These are phyloP conservation scores for Corythornis madagascariensis DNA, from an alignment of 2,113 vertebrate genomes.

Conservation along the genomic window DNA sequence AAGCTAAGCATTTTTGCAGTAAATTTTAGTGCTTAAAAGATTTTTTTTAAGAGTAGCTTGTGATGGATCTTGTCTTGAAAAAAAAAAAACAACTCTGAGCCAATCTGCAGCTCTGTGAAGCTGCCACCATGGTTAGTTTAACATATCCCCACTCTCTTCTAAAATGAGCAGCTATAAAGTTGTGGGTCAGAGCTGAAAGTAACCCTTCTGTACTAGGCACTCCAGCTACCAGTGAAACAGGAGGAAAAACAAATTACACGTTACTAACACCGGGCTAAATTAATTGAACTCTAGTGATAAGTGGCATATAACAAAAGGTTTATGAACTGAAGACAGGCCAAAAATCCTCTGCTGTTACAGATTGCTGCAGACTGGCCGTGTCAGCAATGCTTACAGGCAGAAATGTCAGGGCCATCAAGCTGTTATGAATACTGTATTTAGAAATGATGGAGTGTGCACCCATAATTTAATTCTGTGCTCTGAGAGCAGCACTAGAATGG, in stretches of 20 bases:
- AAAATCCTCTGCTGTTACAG: not conserved
- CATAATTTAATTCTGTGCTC: not conserved
- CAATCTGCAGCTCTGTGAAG: not conserved
- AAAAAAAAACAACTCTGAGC: not conserved
- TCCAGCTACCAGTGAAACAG: not conserved
- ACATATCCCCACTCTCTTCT: not conserved
- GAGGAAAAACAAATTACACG: not conserved
- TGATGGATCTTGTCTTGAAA: not conserved
- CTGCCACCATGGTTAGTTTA: not conserved
- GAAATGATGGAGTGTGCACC: not conserved
- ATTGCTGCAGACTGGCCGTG: not conserved
- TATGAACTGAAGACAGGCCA: not conserved
- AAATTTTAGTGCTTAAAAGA: slow-evolving; percentile 12
- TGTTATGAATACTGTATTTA: not conserved
- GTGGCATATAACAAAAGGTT: not conserved
- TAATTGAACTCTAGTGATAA: not conserved
- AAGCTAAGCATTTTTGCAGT: not conserved
- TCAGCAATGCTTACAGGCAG: not conserved
- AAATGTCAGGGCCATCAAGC: not conserved
- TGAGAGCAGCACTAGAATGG: not conserved
- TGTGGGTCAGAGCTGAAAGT: not conserved
- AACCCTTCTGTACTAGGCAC: not conserved
- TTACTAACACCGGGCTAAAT: not conserved
- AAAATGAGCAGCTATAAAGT: not conserved
- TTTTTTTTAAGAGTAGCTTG: not conserved